Evolutionary conservation across 2,113 vertebrate species (phyloP), one percentile per base, ranked within the genome.

Genomic region (Bungarus multicinctus): DNA sequence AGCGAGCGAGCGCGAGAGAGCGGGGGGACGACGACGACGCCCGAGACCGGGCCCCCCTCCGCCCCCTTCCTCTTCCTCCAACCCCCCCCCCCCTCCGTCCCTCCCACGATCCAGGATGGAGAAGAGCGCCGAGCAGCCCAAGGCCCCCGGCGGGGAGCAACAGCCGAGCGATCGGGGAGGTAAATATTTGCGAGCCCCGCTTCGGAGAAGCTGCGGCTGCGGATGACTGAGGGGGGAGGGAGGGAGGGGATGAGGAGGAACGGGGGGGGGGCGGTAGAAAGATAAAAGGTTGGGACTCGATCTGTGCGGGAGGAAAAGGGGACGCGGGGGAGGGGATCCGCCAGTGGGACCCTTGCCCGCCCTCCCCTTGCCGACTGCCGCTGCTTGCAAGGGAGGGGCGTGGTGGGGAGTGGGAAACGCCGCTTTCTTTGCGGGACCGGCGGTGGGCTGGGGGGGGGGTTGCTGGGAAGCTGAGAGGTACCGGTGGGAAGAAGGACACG

Each of bases 101-200:
- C 30, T 5, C 47, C 12, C 47, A 47, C 4, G 27, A 85, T 0
- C 52, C 91, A 58, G 81, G 50, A 92, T 92, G 91, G 87, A 92
- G 45, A 74, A 88, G n/a, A 74, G 30, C 47, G 90, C 27, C 18
- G 90, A 86, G 34, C 23, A 16, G 50, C 69, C 2, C 8, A 18
- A 43, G 34, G 74, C 52, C 74, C 5, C 20, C 11, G 14, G 7
- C 1, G 10, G 52, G 58, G 30, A 92, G 87, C 87, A 88, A 88
- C 86, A 92, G 91, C 87, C 91, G 50, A 23, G 0, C 30, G 91
- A 69, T 20, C 27, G 1, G 9, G 12, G 34, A 74, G 91, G 91
- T 92, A 92, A 88, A 92, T 74, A 88, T 92, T 88, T 69, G 58
- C 69, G 22, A 25, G 57, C n/a, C 25, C 25, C 60, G 60, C 1